phyloP scores from a whole-genome alignment of 2,888 invertebrate species.

The Tetragonula carbonaria region DNA sequence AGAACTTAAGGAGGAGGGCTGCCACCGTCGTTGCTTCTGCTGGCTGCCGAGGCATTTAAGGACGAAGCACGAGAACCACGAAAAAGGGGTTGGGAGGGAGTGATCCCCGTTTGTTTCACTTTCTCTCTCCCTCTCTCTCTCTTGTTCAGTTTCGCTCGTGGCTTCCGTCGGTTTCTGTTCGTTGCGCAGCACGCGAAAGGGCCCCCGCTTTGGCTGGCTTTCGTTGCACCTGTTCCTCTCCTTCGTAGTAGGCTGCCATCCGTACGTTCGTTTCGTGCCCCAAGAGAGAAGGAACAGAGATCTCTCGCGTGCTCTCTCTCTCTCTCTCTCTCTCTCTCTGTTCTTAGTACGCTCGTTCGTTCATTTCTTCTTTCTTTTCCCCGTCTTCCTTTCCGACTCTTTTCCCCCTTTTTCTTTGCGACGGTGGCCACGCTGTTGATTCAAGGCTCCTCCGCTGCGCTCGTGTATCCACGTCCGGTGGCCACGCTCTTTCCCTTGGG shows the following conservation, averaged over 20 bases:
- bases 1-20: constrained; percentile 65
- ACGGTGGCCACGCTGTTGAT: constrained; percentile 37
- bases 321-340: too few relatives aligned
- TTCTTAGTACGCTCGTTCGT: constrained; percentile 1
- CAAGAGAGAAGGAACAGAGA: constrained; percentile 31
- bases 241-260: constrained; percentile 40
- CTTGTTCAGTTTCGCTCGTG: background rate
- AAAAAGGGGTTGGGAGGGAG: constrained; percentile 58
- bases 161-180: constrained; percentile 42
- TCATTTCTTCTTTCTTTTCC: constrained; percentile 41
- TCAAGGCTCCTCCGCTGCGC: constrained; percentile 24
- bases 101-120: constrained; percentile 29
- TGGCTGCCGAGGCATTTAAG: constrained; percentile 60
- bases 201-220: constrained; percentile 4
- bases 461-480: constrained; percentile 32
- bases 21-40: constrained; percentile 63
- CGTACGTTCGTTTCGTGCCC: background rate
- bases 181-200: constrained; percentile 36
- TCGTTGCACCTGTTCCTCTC: constrained; percentile 53
- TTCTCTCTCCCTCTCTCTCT: background rate
- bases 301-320: background rate
- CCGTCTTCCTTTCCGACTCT: constrained; percentile 48
- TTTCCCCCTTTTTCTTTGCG: constrained; percentile 35
- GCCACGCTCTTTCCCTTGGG: constrained; percentile 29
- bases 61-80: constrained; percentile 61